A percentile compares a stretch with the other conserved stretches of the same genome.
Evolutionary conservation across 2,113 vertebrate species (phyloP).

Genomic region (Chroicocephalus ridibundus): DNA sequence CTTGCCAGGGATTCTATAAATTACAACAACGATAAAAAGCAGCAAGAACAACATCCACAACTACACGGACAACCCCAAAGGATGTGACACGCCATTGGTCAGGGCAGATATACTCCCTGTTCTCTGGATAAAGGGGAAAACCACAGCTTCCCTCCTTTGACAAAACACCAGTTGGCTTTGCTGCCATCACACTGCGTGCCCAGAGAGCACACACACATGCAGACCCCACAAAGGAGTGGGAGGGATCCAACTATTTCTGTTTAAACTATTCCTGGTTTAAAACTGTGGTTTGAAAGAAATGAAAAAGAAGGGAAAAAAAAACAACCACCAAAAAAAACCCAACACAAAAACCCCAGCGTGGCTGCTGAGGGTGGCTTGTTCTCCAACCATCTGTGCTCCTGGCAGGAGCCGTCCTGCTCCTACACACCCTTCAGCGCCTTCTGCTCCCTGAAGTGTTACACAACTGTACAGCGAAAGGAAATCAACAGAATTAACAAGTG

Average conservation of each 20-base stretch:
- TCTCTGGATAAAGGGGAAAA: neutral
- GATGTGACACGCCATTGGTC: neutral
- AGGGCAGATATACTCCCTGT: neutral
- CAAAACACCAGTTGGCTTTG: neutral
- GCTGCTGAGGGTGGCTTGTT: constrained; percentile 34
- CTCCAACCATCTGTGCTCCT: constrained; percentile 52
- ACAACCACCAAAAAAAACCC: neutral
- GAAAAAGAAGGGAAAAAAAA: no score
- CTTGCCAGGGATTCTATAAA: neutral
- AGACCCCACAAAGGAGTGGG: neutral
- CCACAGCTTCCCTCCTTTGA: neutral
- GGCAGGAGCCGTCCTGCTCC: constrained; percentile 8
- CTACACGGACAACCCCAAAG: neutral
- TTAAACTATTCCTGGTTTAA: neutral
- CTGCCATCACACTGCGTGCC: neutral
- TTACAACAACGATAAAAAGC: neutral
- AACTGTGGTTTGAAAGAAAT: neutral
- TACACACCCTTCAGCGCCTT: constrained; percentile 35
- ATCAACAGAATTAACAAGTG: constrained; percentile 21
- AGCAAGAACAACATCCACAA: neutral
- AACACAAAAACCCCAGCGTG: neutral
- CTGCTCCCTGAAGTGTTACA: constrained; percentile 44
- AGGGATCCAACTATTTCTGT: neutral
- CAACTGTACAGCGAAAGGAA: constrained; percentile 12
- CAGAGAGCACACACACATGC: neutral